Percentiles rank a stretch among this genome's conserved stretches.
phyloP scores from a whole-genome alignment of 2,113 vertebrate species.

The Ellobius talpinus region DNA sequence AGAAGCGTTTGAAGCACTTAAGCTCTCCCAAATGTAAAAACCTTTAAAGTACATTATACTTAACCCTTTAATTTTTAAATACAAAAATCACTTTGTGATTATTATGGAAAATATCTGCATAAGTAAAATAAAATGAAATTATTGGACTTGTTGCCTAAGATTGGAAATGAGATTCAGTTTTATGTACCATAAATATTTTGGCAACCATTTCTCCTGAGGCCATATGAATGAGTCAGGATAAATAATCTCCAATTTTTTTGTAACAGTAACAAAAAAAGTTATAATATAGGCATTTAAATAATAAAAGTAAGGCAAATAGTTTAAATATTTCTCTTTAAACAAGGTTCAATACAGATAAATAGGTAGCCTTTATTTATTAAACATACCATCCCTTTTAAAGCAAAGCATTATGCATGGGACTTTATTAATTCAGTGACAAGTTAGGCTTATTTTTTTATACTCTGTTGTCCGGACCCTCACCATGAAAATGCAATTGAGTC shows the following conservation, averaged over 20 bases:
- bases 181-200: not conserved
- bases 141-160: not conserved
- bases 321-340: not conserved
- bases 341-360: not conserved
- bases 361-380: not conserved
- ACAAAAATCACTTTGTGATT: not conserved
- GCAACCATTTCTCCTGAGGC: not conserved
- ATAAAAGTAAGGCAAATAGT: not conserved
- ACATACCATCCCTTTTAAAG: not conserved
- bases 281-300: not conserved
- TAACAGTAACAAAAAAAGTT: not conserved
- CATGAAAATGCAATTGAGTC: not conserved
- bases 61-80: not conserved
- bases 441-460: not conserved
- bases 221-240: not conserved
- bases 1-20: not conserved
- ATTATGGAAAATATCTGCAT: not conserved
- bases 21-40: not conserved
- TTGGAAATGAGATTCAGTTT: not conserved
- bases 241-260: not conserved
- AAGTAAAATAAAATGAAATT: slow-evolving; percentile 33
- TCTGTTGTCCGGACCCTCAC: not conserved
- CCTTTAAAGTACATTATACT: not conserved
- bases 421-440: not conserved
- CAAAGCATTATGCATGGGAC: not conserved